Conservation (phyloP, 2,888 invertebrate genomes). For the Trilocha varians region DNA sequence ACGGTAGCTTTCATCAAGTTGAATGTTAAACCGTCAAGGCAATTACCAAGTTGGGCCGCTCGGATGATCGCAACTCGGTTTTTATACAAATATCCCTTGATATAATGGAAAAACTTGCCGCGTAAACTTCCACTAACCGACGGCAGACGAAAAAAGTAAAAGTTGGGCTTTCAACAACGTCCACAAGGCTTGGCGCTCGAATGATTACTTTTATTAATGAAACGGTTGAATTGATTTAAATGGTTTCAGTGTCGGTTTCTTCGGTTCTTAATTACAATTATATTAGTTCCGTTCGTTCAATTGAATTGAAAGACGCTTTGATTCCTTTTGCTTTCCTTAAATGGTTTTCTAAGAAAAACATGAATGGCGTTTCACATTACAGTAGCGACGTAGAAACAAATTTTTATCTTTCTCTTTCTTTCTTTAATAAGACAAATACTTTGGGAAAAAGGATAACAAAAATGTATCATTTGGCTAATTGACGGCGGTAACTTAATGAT, state of each 20-base stretch:
- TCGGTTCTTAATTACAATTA: slow-evolving; percentile 6
- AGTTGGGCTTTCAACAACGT: slow-evolving; percentile 15
- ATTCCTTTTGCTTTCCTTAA: too few species aligned
- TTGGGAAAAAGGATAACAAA: too few species aligned
- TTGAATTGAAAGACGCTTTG: not conserved
- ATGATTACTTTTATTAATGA: slow-evolving; percentile 25
- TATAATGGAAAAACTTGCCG: slow-evolving; percentile 67
- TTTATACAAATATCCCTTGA: slow-evolving; percentile 62
- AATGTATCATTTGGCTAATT: too few species aligned
- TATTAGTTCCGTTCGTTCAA: not conserved
- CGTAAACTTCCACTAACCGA: slow-evolving; percentile 31
- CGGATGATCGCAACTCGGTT: slow-evolving; percentile 47
- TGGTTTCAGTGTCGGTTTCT: slow-evolving; percentile 4
- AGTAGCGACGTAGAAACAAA: too few species aligned
- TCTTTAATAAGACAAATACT: too few species aligned
- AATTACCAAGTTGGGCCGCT: slow-evolving; percentile 62
- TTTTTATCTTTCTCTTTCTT: too few species aligned
- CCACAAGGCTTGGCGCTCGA: slow-evolving; percentile 2
- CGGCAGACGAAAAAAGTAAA: slow-evolving; percentile 51
- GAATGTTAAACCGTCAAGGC: slow-evolving; percentile 64
- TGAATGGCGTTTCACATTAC: too few species aligned
- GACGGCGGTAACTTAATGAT: too few species aligned
- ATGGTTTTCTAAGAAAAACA: too few species aligned
- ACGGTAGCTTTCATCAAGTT: slow-evolving; percentile 67
- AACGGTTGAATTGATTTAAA: slow-evolving; percentile 1